Evolutionary conservation across 2,888 invertebrate species (phyloP), one percentile per base, ranked within the genome.

Genomic region (Andrena chrysosceles): DNA sequence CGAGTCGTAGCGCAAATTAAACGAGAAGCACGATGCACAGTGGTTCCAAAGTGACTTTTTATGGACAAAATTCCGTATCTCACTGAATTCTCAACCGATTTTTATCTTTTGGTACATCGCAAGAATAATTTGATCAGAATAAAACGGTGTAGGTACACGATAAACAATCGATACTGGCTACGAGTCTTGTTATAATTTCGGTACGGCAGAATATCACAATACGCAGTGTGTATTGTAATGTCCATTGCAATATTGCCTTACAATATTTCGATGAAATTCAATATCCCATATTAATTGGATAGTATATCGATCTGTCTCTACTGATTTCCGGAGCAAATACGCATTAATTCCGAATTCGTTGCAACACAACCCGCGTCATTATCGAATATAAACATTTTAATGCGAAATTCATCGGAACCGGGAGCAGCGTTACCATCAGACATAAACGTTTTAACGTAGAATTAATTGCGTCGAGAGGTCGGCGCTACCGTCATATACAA

Each of bases 371-470:
- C 35, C 52, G 26, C 54, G 66, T 68, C 52, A 77, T 77, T 67
- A 62, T 77, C 71, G 16, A 52, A 35, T 80, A 67, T 54, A 72
- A 80, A 70, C 48, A 70, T 70, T 70, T 71, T 71, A 71, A 71
- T 62, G 71, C 31, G 62, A 62, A 62, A 71, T 71, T 71, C 71
- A 62, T 62, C 49, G 71, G 2, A 16, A 13, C 29, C 29, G 20
- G 20, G 29, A 10, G 8, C 62, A 3, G 29, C 48, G 48, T 20
- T 60, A 70, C 48, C 62, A 10, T 23, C 31, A 31, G 60, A 48
- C 31, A 71, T 62, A 42, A 71, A 10, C 49, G 62, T 71, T 71
- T 71, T 60, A 81, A 49, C 54, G 62, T 20, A 48, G 33, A 64
- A 73, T 81, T 81, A 73, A 81, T 81, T 35, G 71, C 66, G 29